Conservation (phyloP, 2,888 invertebrate genomes). For the Galeruca laticollis region DNA sequence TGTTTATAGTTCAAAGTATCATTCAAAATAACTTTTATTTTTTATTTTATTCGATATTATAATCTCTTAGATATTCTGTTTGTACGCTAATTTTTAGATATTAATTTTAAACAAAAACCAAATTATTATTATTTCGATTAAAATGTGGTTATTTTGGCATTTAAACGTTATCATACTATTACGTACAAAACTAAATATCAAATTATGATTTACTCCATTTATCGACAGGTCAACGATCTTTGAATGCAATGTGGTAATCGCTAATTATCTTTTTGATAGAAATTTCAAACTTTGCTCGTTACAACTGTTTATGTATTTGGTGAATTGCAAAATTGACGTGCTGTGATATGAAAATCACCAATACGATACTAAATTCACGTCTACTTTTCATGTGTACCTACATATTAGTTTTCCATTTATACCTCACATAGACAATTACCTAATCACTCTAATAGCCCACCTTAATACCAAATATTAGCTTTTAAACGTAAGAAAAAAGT, state of each 20-base stretch:
- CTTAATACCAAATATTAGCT: no score
- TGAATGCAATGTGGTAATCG: slow-evolving; percentile 12
- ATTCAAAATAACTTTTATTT: not conserved
- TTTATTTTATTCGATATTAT: not conserved
- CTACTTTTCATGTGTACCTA: not conserved
- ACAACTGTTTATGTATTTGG: not conserved
- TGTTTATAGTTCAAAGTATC: not conserved
- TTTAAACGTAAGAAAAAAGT: no score
- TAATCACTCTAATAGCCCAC: no score
- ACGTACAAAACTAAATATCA: slow-evolving; percentile 1
- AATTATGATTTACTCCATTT: slow-evolving; percentile 13
- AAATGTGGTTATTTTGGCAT: slow-evolving; percentile 8
- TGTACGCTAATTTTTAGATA: not conserved
- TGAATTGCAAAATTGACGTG: not conserved
- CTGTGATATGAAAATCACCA: not conserved
- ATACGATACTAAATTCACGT: not conserved
- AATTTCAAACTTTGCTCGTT: not conserved
- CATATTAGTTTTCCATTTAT: no score
- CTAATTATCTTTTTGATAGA: slow-evolving; percentile 10
- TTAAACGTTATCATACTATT: slow-evolving; percentile 15
- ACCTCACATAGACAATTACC: no score
- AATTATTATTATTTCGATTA: slow-evolving; percentile 5
- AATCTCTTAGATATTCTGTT: not conserved
- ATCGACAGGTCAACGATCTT: slow-evolving; percentile 15
- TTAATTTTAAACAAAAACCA: not conserved